Conservation (phyloP, 2,797 vertebrate species). For the Podargus strigoides region DNA sequence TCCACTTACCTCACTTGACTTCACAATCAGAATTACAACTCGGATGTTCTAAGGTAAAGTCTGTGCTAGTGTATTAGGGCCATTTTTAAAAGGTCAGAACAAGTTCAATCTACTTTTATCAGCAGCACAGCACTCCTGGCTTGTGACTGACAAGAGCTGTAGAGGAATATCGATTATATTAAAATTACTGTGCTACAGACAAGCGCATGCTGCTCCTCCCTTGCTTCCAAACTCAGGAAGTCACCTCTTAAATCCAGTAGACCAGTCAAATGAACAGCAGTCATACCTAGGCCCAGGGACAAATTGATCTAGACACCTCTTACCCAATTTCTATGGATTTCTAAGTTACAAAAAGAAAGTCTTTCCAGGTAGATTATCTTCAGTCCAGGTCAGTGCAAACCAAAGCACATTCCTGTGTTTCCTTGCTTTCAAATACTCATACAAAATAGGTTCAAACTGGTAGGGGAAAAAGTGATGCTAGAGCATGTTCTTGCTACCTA, state of each 20-base stretch:
- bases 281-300: background rate
- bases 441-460: background rate
- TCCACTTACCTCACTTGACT: slow-evolving; percentile 50
- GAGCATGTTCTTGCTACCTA: background rate
- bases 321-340: background rate
- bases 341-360: background rate
- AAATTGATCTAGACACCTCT: background rate
- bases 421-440: background rate
- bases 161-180: background rate
- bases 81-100: slow-evolving; percentile 41
- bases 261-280: background rate
- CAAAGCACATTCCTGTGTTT: background rate
- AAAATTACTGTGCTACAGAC: background rate
- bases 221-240: background rate
- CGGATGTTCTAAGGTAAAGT: slow-evolving; percentile 52
- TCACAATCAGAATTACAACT: slow-evolving; percentile 58
- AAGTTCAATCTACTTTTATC: slow-evolving; percentile 38
- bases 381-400: background rate
- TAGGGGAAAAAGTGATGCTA: background rate
- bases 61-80: slow-evolving; percentile 40
- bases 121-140: background rate
- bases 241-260: background rate
- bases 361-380: background rate
- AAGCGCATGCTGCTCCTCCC: background rate
- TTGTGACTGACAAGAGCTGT: background rate